Percentiles rank a stretch among this genome's conserved stretches.
These are phyloP conservation scores for Limnephilus auricula DNA, from an alignment of 2,888 invertebrate species.

Conservation along the genomic window DNA sequence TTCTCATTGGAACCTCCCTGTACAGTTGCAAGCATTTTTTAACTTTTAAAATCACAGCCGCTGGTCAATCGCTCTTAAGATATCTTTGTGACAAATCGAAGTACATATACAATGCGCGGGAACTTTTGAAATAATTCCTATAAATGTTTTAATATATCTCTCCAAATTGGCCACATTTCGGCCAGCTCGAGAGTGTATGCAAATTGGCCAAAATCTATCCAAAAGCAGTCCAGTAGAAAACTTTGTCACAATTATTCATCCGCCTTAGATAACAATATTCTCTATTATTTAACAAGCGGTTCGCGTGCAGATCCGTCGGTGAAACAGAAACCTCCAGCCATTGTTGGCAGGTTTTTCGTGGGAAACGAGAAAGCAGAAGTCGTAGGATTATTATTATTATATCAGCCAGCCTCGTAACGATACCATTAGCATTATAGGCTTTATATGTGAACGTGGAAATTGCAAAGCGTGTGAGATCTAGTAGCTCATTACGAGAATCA, in stretches of 20 bases:
- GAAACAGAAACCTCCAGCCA: not conserved
- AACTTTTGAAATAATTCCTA: too few relatives aligned
- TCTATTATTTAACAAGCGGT: not conserved
- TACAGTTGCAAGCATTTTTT: too few relatives aligned
- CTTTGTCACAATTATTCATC: not conserved
- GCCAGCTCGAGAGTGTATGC: too few relatives aligned
- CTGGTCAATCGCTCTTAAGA: too few relatives aligned
- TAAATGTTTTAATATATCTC: too few relatives aligned
- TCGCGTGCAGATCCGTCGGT: constrained; percentile 8
- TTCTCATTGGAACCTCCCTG: too few relatives aligned
- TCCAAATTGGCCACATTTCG: too few relatives aligned
- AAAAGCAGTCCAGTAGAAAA: too few relatives aligned
- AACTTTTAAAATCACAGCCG: too few relatives aligned
- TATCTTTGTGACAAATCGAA: too few relatives aligned
- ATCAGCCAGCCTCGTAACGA: constrained; percentile 1
- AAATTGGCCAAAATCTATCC: too few relatives aligned
- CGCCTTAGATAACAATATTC: not conserved
- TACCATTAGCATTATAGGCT: not conserved
- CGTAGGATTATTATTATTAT: not conserved
- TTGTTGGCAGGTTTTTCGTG: not conserved
- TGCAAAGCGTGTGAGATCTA: not conserved
- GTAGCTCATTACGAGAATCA: not conserved
- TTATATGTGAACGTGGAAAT: not conserved
- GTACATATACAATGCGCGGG: too few relatives aligned
- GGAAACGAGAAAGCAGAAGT: constrained; percentile 29